Evolutionary conservation across 2,113 vertebrate species (phyloP).

Genomic region (Oxyruncus cristatus): DNA sequence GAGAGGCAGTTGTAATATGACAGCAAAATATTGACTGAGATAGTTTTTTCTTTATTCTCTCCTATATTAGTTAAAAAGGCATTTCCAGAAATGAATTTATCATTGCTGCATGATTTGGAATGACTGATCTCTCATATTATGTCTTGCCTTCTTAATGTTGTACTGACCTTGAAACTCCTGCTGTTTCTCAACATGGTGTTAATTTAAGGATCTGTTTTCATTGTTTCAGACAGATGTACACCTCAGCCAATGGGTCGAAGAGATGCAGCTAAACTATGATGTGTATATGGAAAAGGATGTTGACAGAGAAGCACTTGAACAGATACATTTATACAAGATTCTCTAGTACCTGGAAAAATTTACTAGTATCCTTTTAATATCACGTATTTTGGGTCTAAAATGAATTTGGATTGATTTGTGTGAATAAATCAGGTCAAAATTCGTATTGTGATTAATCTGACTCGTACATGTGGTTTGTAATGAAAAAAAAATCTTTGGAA

Average conservation of each 20-base stretch:
- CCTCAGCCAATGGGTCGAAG: constrained; percentile 83
- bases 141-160: background rate
- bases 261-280: constrained; percentile 81
- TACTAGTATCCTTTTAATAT: background rate
- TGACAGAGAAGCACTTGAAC: constrained; percentile 81
- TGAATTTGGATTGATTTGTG: background rate
- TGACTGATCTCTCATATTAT: background rate
- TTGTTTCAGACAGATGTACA: constrained; percentile 71
- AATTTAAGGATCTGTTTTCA: constrained; percentile 20
- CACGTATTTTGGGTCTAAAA: background rate
- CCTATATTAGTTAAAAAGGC: background rate
- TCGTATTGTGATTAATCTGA: background rate
- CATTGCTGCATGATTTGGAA: background rate
- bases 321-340: constrained; percentile 91
- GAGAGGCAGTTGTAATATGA: background rate
- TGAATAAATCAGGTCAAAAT: constrained; percentile 38
- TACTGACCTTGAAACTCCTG: background rate
- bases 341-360: constrained; percentile 62
- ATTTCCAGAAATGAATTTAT: background rate
- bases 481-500: background rate
- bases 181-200: background rate
- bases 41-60: background rate
- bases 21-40: background rate
- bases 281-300: constrained; percentile 75
- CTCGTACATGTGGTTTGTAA: background rate